Percentiles rank a stretch among this genome's conserved stretches.
phyloP scores from a whole-genome alignment of 2,113 vertebrate genomes.

The Saccopteryx bilineata region DNA sequence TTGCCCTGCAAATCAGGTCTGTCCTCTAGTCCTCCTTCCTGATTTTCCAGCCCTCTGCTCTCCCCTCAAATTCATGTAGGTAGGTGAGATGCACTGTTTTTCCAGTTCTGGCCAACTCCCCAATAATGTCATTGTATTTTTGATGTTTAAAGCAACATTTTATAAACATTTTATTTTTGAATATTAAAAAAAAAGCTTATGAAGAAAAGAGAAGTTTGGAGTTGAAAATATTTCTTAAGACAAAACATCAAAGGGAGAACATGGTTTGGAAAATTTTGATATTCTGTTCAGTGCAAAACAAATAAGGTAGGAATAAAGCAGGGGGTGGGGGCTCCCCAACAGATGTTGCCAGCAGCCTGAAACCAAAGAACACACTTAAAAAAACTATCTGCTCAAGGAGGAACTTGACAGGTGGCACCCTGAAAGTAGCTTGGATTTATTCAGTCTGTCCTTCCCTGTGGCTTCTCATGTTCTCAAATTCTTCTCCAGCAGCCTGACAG shows the following conservation, averaged over 20 bases:
- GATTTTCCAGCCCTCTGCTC: conserved; percentile 24
- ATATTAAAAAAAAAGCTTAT: background rate
- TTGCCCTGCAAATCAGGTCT: conserved; percentile 76
- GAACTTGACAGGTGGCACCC: conserved; percentile 82
- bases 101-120: background rate
- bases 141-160: conserved; percentile 66
- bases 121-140: background rate
- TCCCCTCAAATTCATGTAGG: background rate
- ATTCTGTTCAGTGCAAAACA: conserved; percentile 80
- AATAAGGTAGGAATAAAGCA: conserved; percentile 1
- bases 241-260: conserved; percentile 39
- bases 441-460: conserved; percentile 62
- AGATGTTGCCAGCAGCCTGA: conserved; percentile 69
- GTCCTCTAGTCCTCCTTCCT: conserved; percentile 53
- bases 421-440: conserved; percentile 77
- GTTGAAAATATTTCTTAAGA: conserved; percentile 52
- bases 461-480: conserved; percentile 41
- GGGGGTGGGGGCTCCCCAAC: conserved; percentile 34
- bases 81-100: background rate
- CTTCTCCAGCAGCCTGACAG: conserved; percentile 64
- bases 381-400: conserved; percentile 68
- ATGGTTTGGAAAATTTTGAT: conserved; percentile 48
- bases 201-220: background rate
- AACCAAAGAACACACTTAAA: conserved; percentile 81
- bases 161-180: conserved; percentile 52